Conservation (phyloP, 2,888 invertebrate genomes). For the Scaptodrosophila latifasciaeformis region DNA sequence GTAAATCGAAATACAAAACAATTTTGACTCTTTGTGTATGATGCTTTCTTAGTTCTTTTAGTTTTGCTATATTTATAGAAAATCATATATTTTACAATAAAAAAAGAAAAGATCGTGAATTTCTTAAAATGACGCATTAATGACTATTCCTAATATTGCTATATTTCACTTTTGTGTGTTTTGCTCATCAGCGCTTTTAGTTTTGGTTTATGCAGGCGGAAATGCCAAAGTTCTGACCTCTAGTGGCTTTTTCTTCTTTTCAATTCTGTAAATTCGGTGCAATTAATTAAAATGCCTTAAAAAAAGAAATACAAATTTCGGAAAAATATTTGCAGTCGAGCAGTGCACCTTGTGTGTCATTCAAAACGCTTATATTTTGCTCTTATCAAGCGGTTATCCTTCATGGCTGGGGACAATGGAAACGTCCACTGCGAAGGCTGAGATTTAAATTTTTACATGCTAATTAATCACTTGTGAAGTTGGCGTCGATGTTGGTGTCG, state of each 20-base stretch:
- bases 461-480: constrained; percentile 57
- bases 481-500: constrained; percentile 5
- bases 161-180: too few species aligned
- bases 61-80: too few species aligned
- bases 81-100: too few species aligned
- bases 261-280: constrained; percentile 23
- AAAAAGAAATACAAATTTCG: too few species aligned
- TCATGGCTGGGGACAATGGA: background rate
- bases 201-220: constrained; percentile 41
- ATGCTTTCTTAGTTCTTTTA: too few species aligned
- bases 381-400: background rate
- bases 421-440: background rate
- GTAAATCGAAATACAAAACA: too few species aligned
- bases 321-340: constrained; percentile 5
- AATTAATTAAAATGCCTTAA: constrained; percentile 47
- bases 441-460: constrained; percentile 33
- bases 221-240: constrained; percentile 38
- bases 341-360: constrained; percentile 37
- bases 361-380: constrained; percentile 19
- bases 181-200: background rate
- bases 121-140: too few species aligned
- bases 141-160: too few species aligned
- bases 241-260: constrained; percentile 7
- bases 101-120: too few species aligned
- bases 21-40: too few species aligned